Evolutionary conservation across 1,140 invertebrate genomes (phyloP).

Genomic region (Trachymyrmex cornetzi): DNA sequence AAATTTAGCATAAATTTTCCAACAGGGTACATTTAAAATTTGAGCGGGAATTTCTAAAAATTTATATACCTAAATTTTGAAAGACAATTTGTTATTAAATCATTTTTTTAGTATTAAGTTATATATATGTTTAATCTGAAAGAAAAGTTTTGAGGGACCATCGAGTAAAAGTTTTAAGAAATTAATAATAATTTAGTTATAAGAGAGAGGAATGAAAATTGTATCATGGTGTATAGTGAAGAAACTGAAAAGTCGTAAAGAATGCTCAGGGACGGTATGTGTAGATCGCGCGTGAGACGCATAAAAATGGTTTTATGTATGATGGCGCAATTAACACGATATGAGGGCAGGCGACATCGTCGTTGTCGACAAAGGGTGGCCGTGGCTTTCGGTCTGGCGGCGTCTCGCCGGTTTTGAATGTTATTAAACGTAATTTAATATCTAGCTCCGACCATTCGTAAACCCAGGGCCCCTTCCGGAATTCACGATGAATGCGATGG

Average conservation of each 20-base stretch:
- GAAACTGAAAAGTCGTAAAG: slow-evolving; percentile 25
- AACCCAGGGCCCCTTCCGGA: slow-evolving; percentile 60
- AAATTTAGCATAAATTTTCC: too few species aligned
- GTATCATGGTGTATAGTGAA: neutral
- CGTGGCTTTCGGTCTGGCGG: slow-evolving; percentile 47
- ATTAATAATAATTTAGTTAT: too few species aligned
- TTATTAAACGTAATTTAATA: slow-evolving; percentile 81
- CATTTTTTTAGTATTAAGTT: neutral
- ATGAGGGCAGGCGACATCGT: slow-evolving; percentile 62
- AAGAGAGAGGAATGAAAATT: neutral
- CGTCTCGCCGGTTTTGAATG: slow-evolving; percentile 71
- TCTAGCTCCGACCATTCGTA: slow-evolving; percentile 57
- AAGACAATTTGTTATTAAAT: neutral
- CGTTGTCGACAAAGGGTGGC: slow-evolving; percentile 57
- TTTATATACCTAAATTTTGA: neutral
- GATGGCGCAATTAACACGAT: slow-evolving; percentile 72
- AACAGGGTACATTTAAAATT: too few species aligned
- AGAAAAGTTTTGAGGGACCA: neutral
- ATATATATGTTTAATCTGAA: neutral
- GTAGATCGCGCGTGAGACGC: neutral
- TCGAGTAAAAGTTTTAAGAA: neutral
- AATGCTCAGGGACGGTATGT: neutral
- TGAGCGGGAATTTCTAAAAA: neutral
- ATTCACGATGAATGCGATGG: slow-evolving; percentile 64
- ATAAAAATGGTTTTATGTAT: slow-evolving; percentile 22